Evolutionary conservation across 2,797 vertebrate genomes (phyloP), one percentile per base, ranked within the genome.

Genomic region (Tokudaia muenninki): DNA sequence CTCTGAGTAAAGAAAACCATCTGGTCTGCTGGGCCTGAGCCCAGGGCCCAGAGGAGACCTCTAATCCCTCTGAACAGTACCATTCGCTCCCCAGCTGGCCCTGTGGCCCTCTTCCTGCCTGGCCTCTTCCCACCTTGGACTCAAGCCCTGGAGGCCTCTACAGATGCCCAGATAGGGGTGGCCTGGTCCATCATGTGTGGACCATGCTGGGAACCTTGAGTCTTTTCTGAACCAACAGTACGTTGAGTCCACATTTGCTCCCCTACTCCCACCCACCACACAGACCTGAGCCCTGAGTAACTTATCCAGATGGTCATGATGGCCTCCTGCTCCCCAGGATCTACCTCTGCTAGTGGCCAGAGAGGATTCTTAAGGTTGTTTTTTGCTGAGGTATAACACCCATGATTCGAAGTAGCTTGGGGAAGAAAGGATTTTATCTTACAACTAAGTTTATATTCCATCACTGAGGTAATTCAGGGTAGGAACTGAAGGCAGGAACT

Each of bases 1-100:
- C 22, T 70, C 52, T 17, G 3, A 65, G 5, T 50, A 21, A 95
- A 57, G 67, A 50, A 79, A 87, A 44, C 91, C 96, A 90, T 87
- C 91, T 95, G 89, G 77, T 4, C 41, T 19, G 21, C 47, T 92
- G 96, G 96, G 78, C 92, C 13, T 0, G 2, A 0, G 57, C 83
- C 90, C 12, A 0, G 17, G 14, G 21, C 75, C 89, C 5, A 0
- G 75, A 34, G 34, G 52, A 57, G 44, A 17, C 81, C 89, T 88
- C 41, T 17, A 90, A 65, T 31, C 91, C 47, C 47, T 1, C 22
- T 21, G 78, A 50, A 70, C 89, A 67, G 74, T 55, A 9, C 41
- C 0, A 21, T 41, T 61, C 11, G 61, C 29, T 12, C 47, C 67
- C 87, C 8, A 26, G 57, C 63, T 57, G 70, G 86, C 86, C 94